Evolutionary conservation across 2,888 invertebrate species (phyloP), one percentile per base, ranked within the genome.

Genomic region (Cosmopolites sordidus): DNA sequence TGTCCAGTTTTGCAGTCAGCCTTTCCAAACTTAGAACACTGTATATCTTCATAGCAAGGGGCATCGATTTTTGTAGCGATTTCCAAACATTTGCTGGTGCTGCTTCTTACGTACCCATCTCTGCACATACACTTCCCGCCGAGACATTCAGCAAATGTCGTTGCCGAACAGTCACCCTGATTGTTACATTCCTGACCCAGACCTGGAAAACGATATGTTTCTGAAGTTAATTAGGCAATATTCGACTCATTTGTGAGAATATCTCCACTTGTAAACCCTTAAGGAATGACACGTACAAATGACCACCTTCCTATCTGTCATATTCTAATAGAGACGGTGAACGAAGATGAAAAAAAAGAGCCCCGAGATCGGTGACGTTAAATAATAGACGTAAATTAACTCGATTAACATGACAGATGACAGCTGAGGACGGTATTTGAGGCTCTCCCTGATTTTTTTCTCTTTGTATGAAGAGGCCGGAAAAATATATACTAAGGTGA

Each of bases 11-110:
- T 48, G 51, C 71, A 71, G 1, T 64, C 59, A 17, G 62, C 65
- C 17, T 55, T 37, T 1, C 69, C 69, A 6, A 69, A 54, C 2
- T 57, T 52, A 2, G 44, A 54, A 51, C 72, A 72, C 49, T 72
- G 72, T 4, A 59, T 46, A 33, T 64, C 57, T 41, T 68, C 68
- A 5, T 55, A 48, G 54, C 72, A 71, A 1, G 58, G 45, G 8
- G 62, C 62, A 12, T 55, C 39, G 2, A 62, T 38, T 48, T 59
- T 56, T 14, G 57, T 58, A 3, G 66, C 66, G n/a, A 61, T 41
- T 27, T 56, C 48, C 22, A 71, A 58, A 61, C 71, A 71, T 48
- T 43, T 59, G 6, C 46, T 54, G 6, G 41, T 55, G 6, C 37
- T 22, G 40, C 48, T 58, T 30, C 56, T 42, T 1, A 67, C 58